A percentile compares a stretch with the other conserved stretches of the same genome.
Evolutionary conservation across 2,888 invertebrate genomes (phyloP).

Genomic region (Anorthoa munda): DNA sequence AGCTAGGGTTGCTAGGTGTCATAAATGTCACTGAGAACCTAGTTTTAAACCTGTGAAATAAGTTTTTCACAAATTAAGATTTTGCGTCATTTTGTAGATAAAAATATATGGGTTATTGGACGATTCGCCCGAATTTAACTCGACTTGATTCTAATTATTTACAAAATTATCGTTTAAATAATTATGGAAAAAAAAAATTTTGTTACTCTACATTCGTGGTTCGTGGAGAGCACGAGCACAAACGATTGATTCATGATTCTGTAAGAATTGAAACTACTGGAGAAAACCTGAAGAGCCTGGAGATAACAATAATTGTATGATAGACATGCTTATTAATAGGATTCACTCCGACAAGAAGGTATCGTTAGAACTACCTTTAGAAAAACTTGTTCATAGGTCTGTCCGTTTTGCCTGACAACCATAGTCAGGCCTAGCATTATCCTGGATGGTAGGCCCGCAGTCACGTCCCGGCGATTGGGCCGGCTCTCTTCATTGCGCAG

Average conservation of each 20-base stretch:
- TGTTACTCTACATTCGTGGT: too few species aligned
- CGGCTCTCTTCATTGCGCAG: constrained; percentile 79
- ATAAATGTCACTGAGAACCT: background rate
- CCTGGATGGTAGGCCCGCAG: constrained; percentile 73
- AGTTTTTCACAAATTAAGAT: too few species aligned
- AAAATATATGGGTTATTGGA: too few species aligned
- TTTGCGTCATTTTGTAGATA: too few species aligned
- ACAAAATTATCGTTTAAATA: too few species aligned
- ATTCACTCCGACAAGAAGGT: too few species aligned
- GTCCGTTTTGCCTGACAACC: constrained; percentile 40
- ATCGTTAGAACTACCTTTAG: background rate
- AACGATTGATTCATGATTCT: background rate
- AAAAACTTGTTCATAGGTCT: background rate
- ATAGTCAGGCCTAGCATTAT: constrained; percentile 64
- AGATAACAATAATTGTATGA: too few species aligned
- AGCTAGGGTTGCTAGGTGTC: constrained; percentile 41
- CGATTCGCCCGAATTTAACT: too few species aligned
- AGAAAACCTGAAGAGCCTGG: background rate
- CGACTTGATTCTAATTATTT: too few species aligned
- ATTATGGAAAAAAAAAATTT: too few species aligned
- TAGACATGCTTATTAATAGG: background rate
- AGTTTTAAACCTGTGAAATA: background rate
- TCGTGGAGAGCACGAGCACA: background rate
- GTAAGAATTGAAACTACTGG: background rate
- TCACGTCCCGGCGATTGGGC: constrained; percentile 78